Base-by-base conservation (phyloP, 2,888 invertebrate genomes). In the Mimumesa dahlbomi region DNA sequence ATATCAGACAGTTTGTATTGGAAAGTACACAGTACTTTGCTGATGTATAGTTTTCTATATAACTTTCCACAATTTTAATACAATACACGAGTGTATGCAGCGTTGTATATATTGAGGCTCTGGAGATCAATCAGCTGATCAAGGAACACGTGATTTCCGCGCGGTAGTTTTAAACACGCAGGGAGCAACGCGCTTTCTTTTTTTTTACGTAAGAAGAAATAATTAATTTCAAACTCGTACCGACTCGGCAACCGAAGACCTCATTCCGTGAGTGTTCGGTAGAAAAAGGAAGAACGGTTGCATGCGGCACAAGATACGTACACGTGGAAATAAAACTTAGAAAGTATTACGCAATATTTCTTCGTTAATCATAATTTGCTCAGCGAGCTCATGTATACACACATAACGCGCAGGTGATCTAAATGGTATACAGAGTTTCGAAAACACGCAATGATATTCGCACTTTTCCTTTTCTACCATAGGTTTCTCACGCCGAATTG, bases 91-190 rank as follows among this genome's bases (percentile, higher is more conserved):
- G 25, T 7, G n/a, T 25, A 25, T 25, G 7, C 7, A 3, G 25
- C 25, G 25, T 64, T 40, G 16, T 36, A 22, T 13, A 7, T 29
- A 14, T 46, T n/a, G 18, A 16, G 22, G 16, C 21, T 11, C 13
- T 5, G 4, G 38, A 18, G 40, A 14, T 46, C 54, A 61, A 82
- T 77, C 77, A 77, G 77, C 73, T 73, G 77, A 59, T 63, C 43
- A 31, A 46, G 57, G 53, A 38, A 57, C 57, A 42, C 45, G 36
- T 48, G 19, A 34, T 63, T 48, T 49, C 59, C 62, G 53, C 73
- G 74, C 70, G 75, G 64, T 36, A 69, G 72, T 75, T 82, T 73
- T 63, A 21, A 72, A 57, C 6, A 6, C 18, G 2, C 19, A 29
- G 6, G 19, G 61, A 62, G 53, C 16, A 62, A 40, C 45, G 36